Evolutionary conservation across 2,113 vertebrate genomes (phyloP), one percentile per base, ranked within the genome.

Genomic region (Pongo pygmaeus): DNA sequence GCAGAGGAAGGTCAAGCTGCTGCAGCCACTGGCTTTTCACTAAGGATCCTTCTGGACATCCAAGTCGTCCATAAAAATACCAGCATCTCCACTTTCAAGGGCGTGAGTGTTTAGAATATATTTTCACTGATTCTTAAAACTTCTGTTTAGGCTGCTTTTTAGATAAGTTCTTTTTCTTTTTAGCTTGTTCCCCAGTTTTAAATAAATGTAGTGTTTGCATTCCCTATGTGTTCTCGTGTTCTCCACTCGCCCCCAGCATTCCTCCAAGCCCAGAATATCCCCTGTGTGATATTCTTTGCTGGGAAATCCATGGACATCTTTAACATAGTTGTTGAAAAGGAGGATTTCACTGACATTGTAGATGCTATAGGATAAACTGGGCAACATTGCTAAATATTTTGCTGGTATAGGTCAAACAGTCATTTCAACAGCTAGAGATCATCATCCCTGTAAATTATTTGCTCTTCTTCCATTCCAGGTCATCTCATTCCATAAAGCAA

Each of bases 1-100:
- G 0, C 0, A 1, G 0, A 13, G 0, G 20, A 7, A 46, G 57
- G 17, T 14, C 38, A 12, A 14, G 25, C 8, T 38, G 6, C 30
- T 9, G 9, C 13, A 11, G 10, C 12, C 5, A 1, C 32, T 7
- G 5, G 12, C 20, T 2, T 25, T 38, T 2, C 59, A 2, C 4
- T 64, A 30, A 64, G 27, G 32, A 5, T 9, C 64, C 32, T 12
- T 4, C 5, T 2, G 16, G 59, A 10, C 17, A 6, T 20, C 46
- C 38, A 13, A 1, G 4, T 32, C 13, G 2, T 13, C 59, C 9
- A 18, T 59, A 14, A 94, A n/a, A 23, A 27, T 7, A 3, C 2
- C 8, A 48, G 13, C 48, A 0, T n/a, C n/a, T 8, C 87, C 92
- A 48, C 6, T 10, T 12, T 3, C 11, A 8, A 91, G 50, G 40